Evolutionary conservation across 2,888 invertebrate species (phyloP).

Genomic region (Teleogryllus oceanicus): DNA sequence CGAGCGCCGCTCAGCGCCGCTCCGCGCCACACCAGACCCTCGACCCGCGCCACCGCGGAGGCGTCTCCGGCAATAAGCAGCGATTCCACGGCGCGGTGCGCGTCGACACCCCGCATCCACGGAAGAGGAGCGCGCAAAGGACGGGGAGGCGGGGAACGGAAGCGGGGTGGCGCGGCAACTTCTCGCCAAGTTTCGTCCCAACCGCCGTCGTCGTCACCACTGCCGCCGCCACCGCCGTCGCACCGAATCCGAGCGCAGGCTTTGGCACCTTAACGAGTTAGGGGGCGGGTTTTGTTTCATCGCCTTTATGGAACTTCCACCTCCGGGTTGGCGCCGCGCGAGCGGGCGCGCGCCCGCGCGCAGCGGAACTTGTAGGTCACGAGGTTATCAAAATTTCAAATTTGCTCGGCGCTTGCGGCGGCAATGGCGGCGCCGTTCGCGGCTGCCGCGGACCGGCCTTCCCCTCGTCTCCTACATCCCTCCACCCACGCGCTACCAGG

Average conservation of each 20-base stretch:
- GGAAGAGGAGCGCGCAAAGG: no score
- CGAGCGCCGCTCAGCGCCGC: no score
- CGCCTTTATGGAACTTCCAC: conserved; percentile 7
- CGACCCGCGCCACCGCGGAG: no score
- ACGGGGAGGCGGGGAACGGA: background rate
- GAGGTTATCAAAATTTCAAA: conserved; percentile 9
- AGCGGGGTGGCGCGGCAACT: background rate
- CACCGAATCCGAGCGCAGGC: background rate
- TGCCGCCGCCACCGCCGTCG: background rate
- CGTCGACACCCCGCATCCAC: no score
- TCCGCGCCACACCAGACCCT: no score
- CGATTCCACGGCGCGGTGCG: no score
- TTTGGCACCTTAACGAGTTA: conserved; percentile 18
- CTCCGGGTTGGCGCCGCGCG: background rate
- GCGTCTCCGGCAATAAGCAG: no score
- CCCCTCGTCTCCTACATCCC: no score
- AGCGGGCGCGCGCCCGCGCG: background rate
- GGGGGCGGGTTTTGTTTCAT: conserved; percentile 1
- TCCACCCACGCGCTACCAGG: no score
- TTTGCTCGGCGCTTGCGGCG: conserved; percentile 18
- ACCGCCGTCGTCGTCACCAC: background rate
- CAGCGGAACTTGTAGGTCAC: background rate
- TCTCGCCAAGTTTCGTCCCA: background rate
- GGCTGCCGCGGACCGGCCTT: no score
- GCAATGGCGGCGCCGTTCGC: background rate